Evolutionary conservation across 2,797 vertebrate genomes (phyloP).

Genomic region (Anas flavirostris): DNA sequence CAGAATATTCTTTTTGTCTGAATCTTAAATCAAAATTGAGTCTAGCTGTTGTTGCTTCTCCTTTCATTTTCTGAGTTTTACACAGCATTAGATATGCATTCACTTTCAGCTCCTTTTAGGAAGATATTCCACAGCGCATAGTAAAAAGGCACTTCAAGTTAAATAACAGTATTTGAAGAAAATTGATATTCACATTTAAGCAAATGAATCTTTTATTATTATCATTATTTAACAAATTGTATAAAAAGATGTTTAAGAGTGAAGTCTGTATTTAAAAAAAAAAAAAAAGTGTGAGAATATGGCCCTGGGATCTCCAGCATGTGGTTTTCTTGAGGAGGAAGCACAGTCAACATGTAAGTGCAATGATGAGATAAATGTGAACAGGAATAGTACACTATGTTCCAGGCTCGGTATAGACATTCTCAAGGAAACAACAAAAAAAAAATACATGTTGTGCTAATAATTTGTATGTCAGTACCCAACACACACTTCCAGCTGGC

Average conservation of each 20-base stretch:
- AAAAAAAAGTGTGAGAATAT: not conserved
- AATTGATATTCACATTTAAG: not conserved
- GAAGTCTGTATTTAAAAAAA: not conserved
- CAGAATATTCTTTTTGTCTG: not conserved
- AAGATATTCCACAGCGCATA: not conserved
- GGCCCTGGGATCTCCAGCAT: not conserved
- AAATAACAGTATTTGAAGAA: not conserved
- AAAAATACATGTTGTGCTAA: constrained; percentile 33
- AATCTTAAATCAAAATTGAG: not conserved
- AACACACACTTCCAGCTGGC: constrained; percentile 35
- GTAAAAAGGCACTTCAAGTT: not conserved
- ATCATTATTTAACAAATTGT: not conserved
- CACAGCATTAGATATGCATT: not conserved
- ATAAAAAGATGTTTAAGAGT: not conserved
- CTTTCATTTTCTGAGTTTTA: not conserved
- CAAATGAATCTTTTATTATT: not conserved
- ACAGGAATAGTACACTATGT: constrained; percentile 41
- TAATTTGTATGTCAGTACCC: constrained; percentile 13
- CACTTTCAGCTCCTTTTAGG: not conserved
- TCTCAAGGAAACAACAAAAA: not conserved
- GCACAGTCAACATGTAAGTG: not conserved
- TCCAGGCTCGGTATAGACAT: constrained; percentile 2
- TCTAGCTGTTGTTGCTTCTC: not conserved
- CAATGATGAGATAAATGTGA: constrained; percentile 43
- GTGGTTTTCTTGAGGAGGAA: not conserved